These are phyloP conservation scores for Danio kyathit DNA, from an alignment of 2,797 vertebrate genomes.

Conservation along the genomic window DNA sequence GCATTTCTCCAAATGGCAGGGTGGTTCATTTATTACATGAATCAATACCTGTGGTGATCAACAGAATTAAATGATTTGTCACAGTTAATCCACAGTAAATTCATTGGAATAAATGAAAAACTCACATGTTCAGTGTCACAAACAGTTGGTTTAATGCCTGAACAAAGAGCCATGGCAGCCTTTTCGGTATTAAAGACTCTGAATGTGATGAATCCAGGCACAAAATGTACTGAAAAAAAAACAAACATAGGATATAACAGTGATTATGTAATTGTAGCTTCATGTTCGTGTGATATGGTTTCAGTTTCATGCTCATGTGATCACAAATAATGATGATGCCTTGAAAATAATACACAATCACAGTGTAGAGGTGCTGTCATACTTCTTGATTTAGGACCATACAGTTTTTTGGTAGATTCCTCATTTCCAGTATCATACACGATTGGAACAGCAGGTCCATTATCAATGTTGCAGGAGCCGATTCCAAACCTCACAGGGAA, in stretches of 20 bases:
- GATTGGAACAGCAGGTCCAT: conserved; percentile 34
- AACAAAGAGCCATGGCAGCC: conserved; percentile 77
- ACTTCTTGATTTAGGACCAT: background rate
- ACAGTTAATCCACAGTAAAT: no score
- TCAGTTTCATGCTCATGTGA: background rate
- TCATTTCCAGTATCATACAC: conserved; percentile 40
- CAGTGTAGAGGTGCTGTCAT: no score
- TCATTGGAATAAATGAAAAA: background rate
- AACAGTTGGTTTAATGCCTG: conserved; percentile 70
- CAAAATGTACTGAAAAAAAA: conserved; percentile 66
- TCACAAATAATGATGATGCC: no score
- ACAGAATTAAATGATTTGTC: conserved; percentile 36
- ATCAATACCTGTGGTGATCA: background rate
- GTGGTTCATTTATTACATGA: no score
- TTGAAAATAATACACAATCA: no score
- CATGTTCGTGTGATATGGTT: background rate
- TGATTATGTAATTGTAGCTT: background rate
- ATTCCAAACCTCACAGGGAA: conserved; percentile 36
- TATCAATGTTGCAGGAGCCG: background rate
- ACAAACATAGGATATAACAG: conserved; percentile 22
- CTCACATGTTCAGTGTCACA: conserved; percentile 73
- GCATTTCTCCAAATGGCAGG: no score
- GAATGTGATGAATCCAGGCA: conserved; percentile 76
- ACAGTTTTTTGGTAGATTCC: background rate
- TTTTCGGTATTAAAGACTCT: conserved; percentile 73